Evolutionary conservation across 1,140 invertebrate species (phyloP).

Genomic region (Ceratina japonica): DNA sequence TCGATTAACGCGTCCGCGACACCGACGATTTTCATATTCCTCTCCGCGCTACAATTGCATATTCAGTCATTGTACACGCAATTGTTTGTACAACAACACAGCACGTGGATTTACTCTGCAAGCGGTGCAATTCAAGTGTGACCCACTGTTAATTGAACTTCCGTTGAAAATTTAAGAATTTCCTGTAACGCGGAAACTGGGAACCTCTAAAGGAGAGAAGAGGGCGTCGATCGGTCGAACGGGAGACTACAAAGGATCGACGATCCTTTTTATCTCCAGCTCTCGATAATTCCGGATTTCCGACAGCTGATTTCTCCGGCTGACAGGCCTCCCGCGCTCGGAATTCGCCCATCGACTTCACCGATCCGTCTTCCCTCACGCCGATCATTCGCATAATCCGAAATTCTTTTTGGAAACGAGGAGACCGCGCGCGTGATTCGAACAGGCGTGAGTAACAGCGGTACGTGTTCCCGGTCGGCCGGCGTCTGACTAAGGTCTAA

Average conservation of each 20-base stretch:
- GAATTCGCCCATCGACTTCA: neutral
- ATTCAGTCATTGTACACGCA: too few species aligned
- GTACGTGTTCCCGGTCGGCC: slow-evolving; percentile 13
- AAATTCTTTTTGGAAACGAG: slow-evolving; percentile 2
- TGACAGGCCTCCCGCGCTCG: neutral
- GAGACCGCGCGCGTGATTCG: slow-evolving; percentile 18
- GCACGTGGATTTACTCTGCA: too few species aligned
- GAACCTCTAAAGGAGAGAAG: too few species aligned
- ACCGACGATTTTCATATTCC: too few species aligned
- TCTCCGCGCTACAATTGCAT: too few species aligned
- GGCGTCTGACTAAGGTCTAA: neutral
- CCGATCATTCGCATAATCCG: neutral
- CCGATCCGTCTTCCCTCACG: too few species aligned
- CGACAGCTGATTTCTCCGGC: neutral
- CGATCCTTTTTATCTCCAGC: neutral
- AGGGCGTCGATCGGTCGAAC: neutral
- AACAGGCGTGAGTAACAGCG: neutral
- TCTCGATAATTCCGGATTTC: neutral
- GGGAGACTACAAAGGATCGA: neutral
- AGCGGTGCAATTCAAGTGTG: too few species aligned
- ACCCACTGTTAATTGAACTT: too few species aligned
- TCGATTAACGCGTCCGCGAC: too few species aligned
- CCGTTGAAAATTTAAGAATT: too few species aligned
- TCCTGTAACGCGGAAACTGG: too few species aligned
- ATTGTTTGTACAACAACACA: too few species aligned